phyloP scores from a whole-genome alignment of 2,888 invertebrate species.

The Melinaea marsaeus region DNA sequence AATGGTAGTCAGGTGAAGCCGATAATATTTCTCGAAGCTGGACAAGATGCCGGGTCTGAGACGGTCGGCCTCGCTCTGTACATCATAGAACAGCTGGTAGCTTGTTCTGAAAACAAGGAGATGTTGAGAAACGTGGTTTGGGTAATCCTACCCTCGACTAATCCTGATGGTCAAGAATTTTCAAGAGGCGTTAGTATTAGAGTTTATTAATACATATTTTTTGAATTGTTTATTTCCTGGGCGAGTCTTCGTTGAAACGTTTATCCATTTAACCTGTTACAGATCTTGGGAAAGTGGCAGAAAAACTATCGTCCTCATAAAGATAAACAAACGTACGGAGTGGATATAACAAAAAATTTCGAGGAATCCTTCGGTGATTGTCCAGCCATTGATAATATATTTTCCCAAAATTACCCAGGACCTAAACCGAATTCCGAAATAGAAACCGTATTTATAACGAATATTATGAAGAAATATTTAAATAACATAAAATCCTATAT shows the following conservation, averaged over 20 bases:
- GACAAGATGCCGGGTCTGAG: constrained; percentile 54
- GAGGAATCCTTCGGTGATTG: constrained; percentile 55
- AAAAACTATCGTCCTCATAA: constrained; percentile 49
- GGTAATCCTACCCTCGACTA: constrained; percentile 60
- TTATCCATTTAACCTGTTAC: constrained; percentile 20
- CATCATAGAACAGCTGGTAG: constrained; percentile 58
- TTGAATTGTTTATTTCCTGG: not conserved
- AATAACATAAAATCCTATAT: constrained; percentile 79
- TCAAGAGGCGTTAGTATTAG: constrained; percentile 47
- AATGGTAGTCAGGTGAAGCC: constrained; percentile 36
- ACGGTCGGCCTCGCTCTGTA: constrained; percentile 52
- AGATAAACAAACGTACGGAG: constrained; percentile 47
- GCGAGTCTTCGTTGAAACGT: not conserved
- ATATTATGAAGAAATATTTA: constrained; percentile 71
- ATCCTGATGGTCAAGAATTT: constrained; percentile 65
- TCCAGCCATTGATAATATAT: constrained; percentile 37
- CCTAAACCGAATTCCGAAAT: constrained; percentile 78
- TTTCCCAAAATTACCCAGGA: constrained; percentile 75
- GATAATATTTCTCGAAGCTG: constrained; percentile 60
- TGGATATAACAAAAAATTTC: constrained; percentile 64
- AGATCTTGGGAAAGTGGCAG: constrained; percentile 45
- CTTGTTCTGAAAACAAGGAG: constrained; percentile 51
- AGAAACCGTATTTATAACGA: constrained; percentile 79
- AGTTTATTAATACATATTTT: too few species aligned
- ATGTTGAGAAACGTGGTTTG: constrained; percentile 53